Conservation (phyloP, 2,888 invertebrate genomes). For the Cantharis rustica region DNA sequence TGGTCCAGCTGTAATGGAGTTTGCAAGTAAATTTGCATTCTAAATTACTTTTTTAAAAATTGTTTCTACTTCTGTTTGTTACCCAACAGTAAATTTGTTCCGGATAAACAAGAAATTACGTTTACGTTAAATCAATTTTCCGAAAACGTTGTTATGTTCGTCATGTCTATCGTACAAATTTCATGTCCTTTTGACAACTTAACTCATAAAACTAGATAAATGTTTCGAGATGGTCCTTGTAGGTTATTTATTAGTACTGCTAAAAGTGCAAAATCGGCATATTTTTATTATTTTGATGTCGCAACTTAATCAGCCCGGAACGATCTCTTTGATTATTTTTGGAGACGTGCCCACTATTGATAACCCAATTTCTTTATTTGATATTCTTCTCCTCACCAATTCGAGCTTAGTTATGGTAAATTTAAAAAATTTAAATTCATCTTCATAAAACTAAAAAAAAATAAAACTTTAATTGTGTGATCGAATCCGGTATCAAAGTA, state of each 20-base stretch:
- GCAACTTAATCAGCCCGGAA: not conserved
- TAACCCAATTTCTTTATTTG: not conserved
- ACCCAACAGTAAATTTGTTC: not conserved
- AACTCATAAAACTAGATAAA: not conserved
- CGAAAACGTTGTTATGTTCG: not conserved
- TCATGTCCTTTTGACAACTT: not conserved
- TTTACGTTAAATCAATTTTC: not conserved
- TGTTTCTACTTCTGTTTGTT: not conserved
- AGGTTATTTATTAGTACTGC: not conserved
- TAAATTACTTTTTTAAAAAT: constrained; percentile 26
- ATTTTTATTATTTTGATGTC: not conserved
- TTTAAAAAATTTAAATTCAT: not conserved
- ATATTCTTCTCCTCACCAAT: not conserved
- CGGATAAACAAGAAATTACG: not conserved
- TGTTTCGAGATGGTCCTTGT: not conserved
- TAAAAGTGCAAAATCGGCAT: not conserved
- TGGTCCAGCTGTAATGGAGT: constrained; percentile 37
- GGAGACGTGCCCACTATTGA: constrained; percentile 1
- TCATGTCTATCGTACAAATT: not conserved
- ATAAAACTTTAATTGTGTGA: not conserved
- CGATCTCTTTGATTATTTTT: not conserved
- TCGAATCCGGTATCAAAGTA: not conserved
- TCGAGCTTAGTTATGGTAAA: not conserved
- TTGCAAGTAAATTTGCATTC: constrained; percentile 36
- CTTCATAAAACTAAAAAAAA: not conserved